These are phyloP conservation scores for Ormyrus nitidulus DNA, from an alignment of 2,888 invertebrate species.

Conservation along the genomic window DNA sequence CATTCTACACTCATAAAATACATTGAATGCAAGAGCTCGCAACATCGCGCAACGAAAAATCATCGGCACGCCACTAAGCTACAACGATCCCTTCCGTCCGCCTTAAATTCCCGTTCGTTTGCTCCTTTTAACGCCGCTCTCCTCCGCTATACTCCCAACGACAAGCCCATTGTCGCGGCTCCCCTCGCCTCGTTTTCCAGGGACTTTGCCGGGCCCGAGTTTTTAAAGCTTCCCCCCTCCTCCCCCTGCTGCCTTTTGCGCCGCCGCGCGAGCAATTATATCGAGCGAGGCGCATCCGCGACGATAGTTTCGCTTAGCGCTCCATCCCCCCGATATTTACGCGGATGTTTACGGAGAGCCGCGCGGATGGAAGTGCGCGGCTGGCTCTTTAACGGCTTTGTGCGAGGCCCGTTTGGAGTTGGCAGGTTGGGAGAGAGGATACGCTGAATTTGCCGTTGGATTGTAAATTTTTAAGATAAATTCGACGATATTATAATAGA, in stretches of 20 bases:
- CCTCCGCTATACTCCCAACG: background rate
- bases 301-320: background rate
- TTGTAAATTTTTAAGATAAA: too few species aligned
- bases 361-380: background rate
- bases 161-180: background rate
- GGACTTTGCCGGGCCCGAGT: background rate
- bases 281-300: background rate
- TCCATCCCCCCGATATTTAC: too few species aligned
- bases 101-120: background rate
- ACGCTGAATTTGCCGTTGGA: too few species aligned
- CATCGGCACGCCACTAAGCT: too few species aligned
- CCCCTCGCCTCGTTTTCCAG: background rate
- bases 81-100: background rate
- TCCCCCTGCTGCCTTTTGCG: background rate
- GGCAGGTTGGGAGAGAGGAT: too few species aligned
- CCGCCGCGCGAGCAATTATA: background rate
- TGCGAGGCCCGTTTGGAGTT: too few species aligned
- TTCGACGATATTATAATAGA: too few species aligned
- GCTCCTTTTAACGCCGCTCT: background rate
- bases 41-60: too few species aligned
- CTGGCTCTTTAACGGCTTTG: too few species aligned
- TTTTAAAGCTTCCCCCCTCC: conserved; percentile 1
- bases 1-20: too few species aligned
- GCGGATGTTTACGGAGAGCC: too few species aligned
- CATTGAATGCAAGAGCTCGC: too few species aligned